Percentiles rank a stretch among this genome's conserved stretches.
phyloP scores from a whole-genome alignment of 2,888 invertebrate species.

The Mantis religiosa region DNA sequence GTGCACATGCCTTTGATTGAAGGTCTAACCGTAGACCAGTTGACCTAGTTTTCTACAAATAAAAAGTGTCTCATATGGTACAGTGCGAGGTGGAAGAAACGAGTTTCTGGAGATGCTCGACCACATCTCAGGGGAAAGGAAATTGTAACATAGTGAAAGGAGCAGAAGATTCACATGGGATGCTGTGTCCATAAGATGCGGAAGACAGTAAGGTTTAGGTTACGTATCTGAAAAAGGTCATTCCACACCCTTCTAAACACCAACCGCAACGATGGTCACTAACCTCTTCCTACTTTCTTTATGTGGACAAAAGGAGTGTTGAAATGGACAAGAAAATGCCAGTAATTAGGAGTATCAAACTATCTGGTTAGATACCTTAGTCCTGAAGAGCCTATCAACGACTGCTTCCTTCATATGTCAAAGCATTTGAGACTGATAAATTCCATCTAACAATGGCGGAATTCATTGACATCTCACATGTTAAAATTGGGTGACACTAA shows the following conservation, averaged over 20 bases:
- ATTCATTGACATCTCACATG: too few species aligned
- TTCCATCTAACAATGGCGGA: too few species aligned
- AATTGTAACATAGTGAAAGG: background rate
- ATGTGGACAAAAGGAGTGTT: background rate
- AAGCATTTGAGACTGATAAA: too few species aligned
- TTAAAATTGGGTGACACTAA: too few species aligned
- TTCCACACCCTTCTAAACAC: background rate
- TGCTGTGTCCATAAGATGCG: background rate
- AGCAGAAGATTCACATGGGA: background rate
- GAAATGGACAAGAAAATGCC: too few species aligned
- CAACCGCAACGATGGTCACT: background rate
- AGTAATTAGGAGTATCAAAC: too few species aligned
- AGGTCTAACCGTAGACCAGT: background rate
- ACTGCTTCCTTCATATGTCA: too few species aligned
- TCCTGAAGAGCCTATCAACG: too few species aligned
- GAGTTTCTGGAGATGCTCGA: background rate
- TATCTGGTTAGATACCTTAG: too few species aligned
- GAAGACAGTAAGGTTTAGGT: background rate
- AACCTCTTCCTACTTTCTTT: background rate
- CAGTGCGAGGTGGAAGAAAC: background rate
- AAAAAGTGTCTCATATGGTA: background rate
- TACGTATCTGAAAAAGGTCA: background rate
- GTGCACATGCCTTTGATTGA: too few species aligned
- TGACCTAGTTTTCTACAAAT: background rate
- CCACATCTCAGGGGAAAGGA: background rate